Conservation (phyloP, 2,797 vertebrate genomes). For the Falco biarmicus region DNA sequence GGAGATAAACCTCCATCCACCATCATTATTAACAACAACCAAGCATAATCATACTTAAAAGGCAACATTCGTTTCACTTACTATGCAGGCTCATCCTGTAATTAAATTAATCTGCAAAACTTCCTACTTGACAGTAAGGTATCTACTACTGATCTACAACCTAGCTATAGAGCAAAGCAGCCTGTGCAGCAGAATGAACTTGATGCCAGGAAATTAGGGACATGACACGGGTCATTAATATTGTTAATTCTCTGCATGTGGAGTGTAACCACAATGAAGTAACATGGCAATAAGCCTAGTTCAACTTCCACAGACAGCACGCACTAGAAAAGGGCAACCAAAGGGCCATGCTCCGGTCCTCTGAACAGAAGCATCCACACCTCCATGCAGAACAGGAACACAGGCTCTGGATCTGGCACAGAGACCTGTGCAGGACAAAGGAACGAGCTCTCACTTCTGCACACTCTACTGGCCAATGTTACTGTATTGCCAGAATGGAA, state of each 20-base stretch:
- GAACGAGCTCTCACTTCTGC: neutral
- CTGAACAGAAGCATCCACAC: neutral
- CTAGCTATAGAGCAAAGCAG: neutral
- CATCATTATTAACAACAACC: neutral
- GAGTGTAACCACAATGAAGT: neutral
- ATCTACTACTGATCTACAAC: neutral
- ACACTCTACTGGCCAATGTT: neutral
- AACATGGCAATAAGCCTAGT: neutral
- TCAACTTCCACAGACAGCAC: neutral
- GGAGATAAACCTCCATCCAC: neutral
- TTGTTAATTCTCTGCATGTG: fast-evolving
- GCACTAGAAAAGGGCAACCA: neutral
- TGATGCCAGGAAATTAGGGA: neutral
- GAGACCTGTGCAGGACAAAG: neutral
- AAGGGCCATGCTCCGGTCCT: neutral
- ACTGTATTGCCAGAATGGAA: neutral
- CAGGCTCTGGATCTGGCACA: neutral
- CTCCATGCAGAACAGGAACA: neutral
- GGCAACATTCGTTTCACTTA: neutral
- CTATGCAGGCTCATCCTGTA: neutral
- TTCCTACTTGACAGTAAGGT: neutral
- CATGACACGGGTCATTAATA: too few species aligned
- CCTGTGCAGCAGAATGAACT: neutral
- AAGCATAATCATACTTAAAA: neutral
- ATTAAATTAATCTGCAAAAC: neutral